These are phyloP conservation scores for Euura lappo DNA, from an alignment of 1,140 invertebrate genomes.

Conservation along the genomic window DNA sequence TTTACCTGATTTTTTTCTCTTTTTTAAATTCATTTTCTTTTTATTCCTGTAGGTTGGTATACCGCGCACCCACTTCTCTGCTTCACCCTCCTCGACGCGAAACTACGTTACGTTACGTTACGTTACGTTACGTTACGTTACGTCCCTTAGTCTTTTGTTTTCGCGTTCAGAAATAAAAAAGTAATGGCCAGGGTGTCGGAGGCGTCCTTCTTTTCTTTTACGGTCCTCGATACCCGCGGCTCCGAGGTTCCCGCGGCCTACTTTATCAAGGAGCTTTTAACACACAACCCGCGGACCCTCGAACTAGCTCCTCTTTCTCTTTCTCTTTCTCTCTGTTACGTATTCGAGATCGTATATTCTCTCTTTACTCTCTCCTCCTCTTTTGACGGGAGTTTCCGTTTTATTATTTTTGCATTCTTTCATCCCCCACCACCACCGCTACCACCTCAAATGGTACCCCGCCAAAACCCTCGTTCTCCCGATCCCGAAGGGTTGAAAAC, in stretches of 20 bases:
- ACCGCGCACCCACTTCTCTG: too few species aligned
- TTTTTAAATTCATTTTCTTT: constrained; percentile 16
- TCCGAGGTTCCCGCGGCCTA: constrained; percentile 17
- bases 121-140: constrained; percentile 21
- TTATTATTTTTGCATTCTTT: constrained; percentile 33
- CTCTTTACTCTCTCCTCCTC: background rate
- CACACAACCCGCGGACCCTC: constrained; percentile 3
- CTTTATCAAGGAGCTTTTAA: constrained; percentile 30
- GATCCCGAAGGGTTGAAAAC: background rate
- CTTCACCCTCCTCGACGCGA: too few species aligned
- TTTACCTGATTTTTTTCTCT: constrained; percentile 12
- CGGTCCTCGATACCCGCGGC: constrained; percentile 10
- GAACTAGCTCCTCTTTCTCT: too few species aligned
- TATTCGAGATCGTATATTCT: too few species aligned
- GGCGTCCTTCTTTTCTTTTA: constrained; percentile 22
- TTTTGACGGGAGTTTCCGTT: background rate
- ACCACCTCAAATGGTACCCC: background rate
- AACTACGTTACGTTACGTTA: too few species aligned
- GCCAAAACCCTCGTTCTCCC: background rate
- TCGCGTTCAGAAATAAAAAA: constrained; percentile 6
- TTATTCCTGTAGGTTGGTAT: constrained; percentile 17
- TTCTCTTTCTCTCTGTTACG: too few species aligned
- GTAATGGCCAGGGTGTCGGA: background rate
- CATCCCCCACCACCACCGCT: constrained; percentile 8
- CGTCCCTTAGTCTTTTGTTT: constrained; percentile 24